Evolutionary conservation across 2,113 vertebrate species (phyloP).

Genomic region (Tachysurus fulvidraco): DNA sequence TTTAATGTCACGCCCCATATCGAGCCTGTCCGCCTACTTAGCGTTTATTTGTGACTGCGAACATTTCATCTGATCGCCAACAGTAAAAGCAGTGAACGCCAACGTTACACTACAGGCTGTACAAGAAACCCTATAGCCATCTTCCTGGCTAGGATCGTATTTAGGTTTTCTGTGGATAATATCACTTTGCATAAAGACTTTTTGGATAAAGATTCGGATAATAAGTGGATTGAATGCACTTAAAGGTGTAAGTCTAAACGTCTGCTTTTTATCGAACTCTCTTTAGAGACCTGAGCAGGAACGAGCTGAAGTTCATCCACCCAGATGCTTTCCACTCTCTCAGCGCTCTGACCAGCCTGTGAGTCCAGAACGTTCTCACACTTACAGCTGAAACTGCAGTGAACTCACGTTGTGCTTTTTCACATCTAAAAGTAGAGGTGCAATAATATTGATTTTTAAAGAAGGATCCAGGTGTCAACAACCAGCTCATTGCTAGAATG

Average conservation of each 20-base stretch:
- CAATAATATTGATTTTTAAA: background rate
- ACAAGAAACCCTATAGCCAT: background rate
- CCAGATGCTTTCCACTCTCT: constrained; percentile 83
- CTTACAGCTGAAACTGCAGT: background rate
- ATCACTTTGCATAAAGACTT: background rate
- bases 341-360: constrained; percentile 86
- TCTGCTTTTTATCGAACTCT: constrained; percentile 50
- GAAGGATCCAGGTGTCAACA: background rate
- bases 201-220: background rate
- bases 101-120: background rate
- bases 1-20: background rate
- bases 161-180: background rate
- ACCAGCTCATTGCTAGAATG: background rate
- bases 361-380: constrained; percentile 69
- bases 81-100: background rate
- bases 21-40: background rate
- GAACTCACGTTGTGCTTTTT: background rate
- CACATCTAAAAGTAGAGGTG: background rate
- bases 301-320: constrained; percentile 84
- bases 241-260: background rate
- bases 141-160: background rate
- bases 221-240: background rate
- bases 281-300: constrained; percentile 91
- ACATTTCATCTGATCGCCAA: background rate
- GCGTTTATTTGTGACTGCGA: background rate